Evolutionary conservation across 2,113 vertebrate species (phyloP), one percentile per base, ranked within the genome.

Genomic region (Lepus timidus): DNA sequence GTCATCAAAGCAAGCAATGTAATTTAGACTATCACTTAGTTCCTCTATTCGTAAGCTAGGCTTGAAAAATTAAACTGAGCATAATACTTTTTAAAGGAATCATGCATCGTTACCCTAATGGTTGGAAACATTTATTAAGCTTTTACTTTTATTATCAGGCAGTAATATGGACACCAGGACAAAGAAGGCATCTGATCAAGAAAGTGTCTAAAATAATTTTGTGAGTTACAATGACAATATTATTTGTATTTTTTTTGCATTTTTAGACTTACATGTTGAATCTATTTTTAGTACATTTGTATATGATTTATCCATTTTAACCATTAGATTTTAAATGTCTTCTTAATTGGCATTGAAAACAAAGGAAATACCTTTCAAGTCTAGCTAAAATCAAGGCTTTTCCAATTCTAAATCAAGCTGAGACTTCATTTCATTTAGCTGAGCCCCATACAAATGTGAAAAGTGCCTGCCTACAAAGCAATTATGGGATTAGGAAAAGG

Each of bases 401-500:
- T 55, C 52, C 68, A 70, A 74, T 89, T 91, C 62, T 73, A 85
- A 95, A 89, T 76, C 76, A 93, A 91, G 62, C 65, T 55, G 74
- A 93, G 62, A 71, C 52, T 93, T 93, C 81, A 76, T 90, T 88
- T 92, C 31, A 75, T 65, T 64, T 65, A 65, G 5, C 65, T 62
- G 55, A 91, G 70, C 4, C 33, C 36, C 13, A 62, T 75, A 22
- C 33, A 70, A 82, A 33, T 36, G 49, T 68, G 92, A 86, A 68
- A 85, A 90, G 58, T n/a, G 78, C 80, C 58, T 51, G n/a, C 85
- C 55, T 61, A 19, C 44, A 96, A 90, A 81, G 86, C 51, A 95
- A 70, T 84, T 76, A 68, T 5, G 75, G 65, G 80, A 91, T 94
- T 85, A 96, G 65, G 52, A 74, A 78, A 82, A 85, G 93, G 68